Conservation (phyloP, 2,113 vertebrate species). For the Rutilus rutilus region DNA sequence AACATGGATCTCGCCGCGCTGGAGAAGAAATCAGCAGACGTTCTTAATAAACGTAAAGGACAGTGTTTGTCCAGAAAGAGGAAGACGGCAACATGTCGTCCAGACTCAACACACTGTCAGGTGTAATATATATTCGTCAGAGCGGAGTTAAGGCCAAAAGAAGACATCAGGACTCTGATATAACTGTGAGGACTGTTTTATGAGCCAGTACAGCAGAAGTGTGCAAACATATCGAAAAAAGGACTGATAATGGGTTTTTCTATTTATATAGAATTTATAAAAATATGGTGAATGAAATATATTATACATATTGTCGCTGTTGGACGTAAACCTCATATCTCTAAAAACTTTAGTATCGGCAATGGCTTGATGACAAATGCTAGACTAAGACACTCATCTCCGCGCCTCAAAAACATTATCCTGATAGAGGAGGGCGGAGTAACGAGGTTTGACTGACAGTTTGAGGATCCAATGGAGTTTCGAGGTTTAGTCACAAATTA, state of each 20-base stretch:
- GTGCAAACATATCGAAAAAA: background rate
- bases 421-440: no score
- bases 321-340: no score
- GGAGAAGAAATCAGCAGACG: conserved; percentile 68
- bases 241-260: background rate
- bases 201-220: background rate
- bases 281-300: no score
- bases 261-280: background rate
- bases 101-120: background rate
- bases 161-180: background rate
- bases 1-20: conserved; percentile 66
- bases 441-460: no score
- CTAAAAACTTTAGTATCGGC: no score
- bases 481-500: no score
- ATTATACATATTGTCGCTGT: no score
- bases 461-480: no score
- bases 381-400: no score
- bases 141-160: background rate
- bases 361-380: no score
- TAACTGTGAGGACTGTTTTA: conserved; percentile 14
- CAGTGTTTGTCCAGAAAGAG: background rate
- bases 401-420: no score
- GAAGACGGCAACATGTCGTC: background rate
- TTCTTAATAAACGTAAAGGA: conserved; percentile 64
- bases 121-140: background rate